Conservation (phyloP, 2,113 vertebrate genomes). For the Anthoscopus minutus region DNA sequence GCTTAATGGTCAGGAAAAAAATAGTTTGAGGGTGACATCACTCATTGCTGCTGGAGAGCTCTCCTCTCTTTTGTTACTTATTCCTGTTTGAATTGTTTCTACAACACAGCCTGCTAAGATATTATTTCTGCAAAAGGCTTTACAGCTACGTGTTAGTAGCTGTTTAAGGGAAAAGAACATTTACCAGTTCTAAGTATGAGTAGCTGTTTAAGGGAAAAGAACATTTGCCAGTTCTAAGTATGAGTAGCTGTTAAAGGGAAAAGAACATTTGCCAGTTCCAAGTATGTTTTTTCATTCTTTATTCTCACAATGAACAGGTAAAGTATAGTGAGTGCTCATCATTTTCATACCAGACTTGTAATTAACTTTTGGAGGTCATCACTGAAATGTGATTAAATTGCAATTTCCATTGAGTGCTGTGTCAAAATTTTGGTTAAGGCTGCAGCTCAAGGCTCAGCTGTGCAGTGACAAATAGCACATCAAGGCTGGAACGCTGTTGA, state of each 20-base stretch:
- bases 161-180: not conserved
- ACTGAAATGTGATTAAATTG: not conserved
- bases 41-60: not conserved
- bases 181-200: not conserved
- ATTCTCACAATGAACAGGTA: not conserved
- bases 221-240: not conserved
- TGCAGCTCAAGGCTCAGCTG: not conserved
- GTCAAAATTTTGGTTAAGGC: not conserved
- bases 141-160: rapidly evolving
- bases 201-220: not conserved
- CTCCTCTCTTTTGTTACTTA: not conserved
- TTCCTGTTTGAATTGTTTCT: not conserved
- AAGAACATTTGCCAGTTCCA: not conserved
- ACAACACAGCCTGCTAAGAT: not conserved
- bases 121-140: not conserved
- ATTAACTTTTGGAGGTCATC: not conserved
- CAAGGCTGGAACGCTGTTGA: not conserved
- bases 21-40: not conserved
- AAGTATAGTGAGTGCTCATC: not conserved
- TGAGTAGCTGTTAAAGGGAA: not conserved
- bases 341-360: not conserved
- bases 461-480: not conserved
- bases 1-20: not conserved
- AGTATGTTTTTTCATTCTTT: not conserved
- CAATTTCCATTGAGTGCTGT: not conserved